phyloP scores from a whole-genome alignment of 2,797 vertebrate species.

The Schizopygopsis pylzovi region DNA sequence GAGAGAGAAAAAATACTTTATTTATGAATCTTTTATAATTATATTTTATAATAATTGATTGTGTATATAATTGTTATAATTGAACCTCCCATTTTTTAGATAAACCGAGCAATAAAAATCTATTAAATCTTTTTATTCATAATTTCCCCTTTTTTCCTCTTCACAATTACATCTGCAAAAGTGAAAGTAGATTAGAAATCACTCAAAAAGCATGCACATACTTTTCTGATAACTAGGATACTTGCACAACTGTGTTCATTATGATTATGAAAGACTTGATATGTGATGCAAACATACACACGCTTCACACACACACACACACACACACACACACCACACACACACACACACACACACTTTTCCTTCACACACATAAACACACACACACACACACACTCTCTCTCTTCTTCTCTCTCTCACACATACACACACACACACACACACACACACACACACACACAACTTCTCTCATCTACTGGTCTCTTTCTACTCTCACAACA shows the following conservation, averaged over 20 bases:
- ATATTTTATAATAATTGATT: neutral
- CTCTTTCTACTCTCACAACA: too few species aligned
- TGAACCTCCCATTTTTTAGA: neutral
- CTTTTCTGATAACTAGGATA: constrained; percentile 12
- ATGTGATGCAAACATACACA: constrained; percentile 15
- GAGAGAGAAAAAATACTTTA: neutral
- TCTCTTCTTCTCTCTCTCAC: too few species aligned
- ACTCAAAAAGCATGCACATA: neutral
- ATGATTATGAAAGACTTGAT: constrained; percentile 13
- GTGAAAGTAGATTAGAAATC: neutral
- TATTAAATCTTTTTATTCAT: neutral
- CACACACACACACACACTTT: too few species aligned
- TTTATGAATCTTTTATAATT: neutral
- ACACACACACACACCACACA: too few species aligned
- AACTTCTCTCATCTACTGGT: too few species aligned
- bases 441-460: too few species aligned
- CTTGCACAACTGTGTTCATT: constrained; percentile 33
- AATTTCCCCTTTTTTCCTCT: neutral
- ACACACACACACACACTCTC: too few species aligned
- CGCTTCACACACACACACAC: neutral
- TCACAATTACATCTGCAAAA: neutral
- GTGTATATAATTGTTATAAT: too few species aligned
- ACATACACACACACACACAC: too few species aligned
- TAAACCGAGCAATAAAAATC: neutral
- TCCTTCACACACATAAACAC: too few species aligned